Conservation (phyloP, 2,113 vertebrate species). For the Canis aureus region DNA sequence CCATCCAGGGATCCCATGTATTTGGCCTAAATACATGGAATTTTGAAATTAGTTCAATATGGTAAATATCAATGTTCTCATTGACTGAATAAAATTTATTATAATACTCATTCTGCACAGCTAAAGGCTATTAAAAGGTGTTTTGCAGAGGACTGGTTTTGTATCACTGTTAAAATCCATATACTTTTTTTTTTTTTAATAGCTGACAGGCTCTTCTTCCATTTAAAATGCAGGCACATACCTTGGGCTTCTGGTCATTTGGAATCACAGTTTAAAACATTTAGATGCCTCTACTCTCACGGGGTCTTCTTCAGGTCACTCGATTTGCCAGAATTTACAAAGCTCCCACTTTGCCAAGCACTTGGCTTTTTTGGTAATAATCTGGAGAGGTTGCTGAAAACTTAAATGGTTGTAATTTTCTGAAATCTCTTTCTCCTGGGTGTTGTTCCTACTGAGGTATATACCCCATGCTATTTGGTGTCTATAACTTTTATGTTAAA, state of each 20-base stretch:
- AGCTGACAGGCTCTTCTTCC: not conserved
- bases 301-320: not conserved
- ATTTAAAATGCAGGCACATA: not conserved
- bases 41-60: not conserved
- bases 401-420: not conserved
- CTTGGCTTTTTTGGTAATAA: not conserved
- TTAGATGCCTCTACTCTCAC: not conserved
- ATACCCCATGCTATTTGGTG: not conserved
- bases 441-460: not conserved
- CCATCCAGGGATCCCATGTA: no score
- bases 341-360: not conserved
- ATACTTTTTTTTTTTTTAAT: not conserved
- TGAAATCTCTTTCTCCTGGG: not conserved
- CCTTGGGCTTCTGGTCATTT: not conserved
- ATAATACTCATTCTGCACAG: not conserved
- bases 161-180: not conserved
- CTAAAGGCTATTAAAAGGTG: not conserved
- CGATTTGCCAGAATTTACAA: not conserved
- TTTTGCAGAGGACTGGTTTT: not conserved
- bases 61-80: not conserved
- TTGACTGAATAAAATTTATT: not conserved
- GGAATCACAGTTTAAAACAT: not conserved
- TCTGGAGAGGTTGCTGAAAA: not conserved
- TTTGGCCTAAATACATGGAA: not conserved
- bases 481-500: not conserved